Base-by-base conservation (phyloP, 2,113 vertebrate species). In the Ellobius talpinus region DNA sequence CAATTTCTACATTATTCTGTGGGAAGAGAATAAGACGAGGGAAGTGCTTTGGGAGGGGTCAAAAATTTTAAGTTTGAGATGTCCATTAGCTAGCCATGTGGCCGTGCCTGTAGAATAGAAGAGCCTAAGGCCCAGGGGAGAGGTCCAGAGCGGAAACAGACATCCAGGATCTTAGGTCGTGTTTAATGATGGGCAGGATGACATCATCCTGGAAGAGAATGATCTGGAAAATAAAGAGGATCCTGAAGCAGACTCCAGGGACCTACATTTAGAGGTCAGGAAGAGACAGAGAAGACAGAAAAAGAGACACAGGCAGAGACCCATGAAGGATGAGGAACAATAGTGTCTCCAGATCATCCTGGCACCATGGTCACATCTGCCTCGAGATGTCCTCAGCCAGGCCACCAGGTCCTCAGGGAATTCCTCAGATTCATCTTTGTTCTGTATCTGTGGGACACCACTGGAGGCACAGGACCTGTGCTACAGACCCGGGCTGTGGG, bases 151-250 rank as follows among this genome's bases (percentile, higher is more conserved):
- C 19, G 21, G 47, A 93, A 58, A 70, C 17, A 72, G 87, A 85
- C 76, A 91, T 52, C 39, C 13, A 52, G 91, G 81, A 96, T 17
- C 55, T 6, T 5, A 19, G 19, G 19, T 42, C 0, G 0, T 91
- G 45, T 58, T 86, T 76, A 50, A 70, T 76, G 58, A 39, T 61
- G 14, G 23, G 61, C 52, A 90, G 14, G 79, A 55, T 68, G 82
- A 95, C n/a, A 31, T 81, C 68, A 93, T 26, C 72, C 36, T 33
- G 21, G 42, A 94, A 77, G 45, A 95, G 66, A 85, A 58, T 7
- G 42, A 73, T 39, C 21, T 26, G 76, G 77, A 86, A 87, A 87
- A 78, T 68, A 39, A 91, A 84, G 47, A 74, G 16, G 42, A 36
- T 23, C 1, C 47, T 72, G 55, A 33, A 26, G 58, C 21, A 33